phyloP scores from a whole-genome alignment of 2,888 invertebrate genomes.

The Aporophyla lueneburgensis region DNA sequence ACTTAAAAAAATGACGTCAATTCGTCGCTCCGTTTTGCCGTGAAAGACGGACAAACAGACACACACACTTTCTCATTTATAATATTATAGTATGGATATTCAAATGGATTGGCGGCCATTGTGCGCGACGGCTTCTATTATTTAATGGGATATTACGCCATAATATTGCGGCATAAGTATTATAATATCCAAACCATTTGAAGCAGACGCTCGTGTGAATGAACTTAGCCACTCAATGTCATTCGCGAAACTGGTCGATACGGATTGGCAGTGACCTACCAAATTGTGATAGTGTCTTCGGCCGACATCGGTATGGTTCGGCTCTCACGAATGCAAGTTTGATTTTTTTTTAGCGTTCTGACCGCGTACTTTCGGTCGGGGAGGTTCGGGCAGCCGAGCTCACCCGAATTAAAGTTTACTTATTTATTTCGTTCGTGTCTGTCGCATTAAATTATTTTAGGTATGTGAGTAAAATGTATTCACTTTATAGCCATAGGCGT shows the following conservation, averaged over 20 bases:
- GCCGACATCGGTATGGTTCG: constrained; percentile 41
- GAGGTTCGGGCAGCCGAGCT: constrained; percentile 14
- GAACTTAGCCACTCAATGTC: constrained; percentile 59
- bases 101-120: constrained; percentile 27
- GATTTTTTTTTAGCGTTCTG: constrained; percentile 6
- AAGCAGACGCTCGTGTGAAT: constrained; percentile 57
- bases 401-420: constrained; percentile 23
- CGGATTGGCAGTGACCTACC: constrained; percentile 62
- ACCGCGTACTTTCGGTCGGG: constrained; percentile 28
- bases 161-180: constrained; percentile 22
- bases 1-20: no score
- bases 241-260: constrained; percentile 54
- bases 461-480: constrained; percentile 16
- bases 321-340: constrained; percentile 20
- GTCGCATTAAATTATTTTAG: constrained; percentile 19
- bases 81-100: no score
- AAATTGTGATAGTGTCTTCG: constrained; percentile 45
- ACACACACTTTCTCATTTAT: no score
- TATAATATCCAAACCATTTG: constrained; percentile 27
- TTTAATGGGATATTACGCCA: constrained; percentile 53
- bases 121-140: constrained; percentile 17
- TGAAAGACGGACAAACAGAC: no score
- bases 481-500: constrained; percentile 17
- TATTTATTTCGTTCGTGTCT: constrained; percentile 23
- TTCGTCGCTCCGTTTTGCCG: no score